Conservation (phyloP, 2,113 vertebrate genomes). For the Antigone vipio region DNA sequence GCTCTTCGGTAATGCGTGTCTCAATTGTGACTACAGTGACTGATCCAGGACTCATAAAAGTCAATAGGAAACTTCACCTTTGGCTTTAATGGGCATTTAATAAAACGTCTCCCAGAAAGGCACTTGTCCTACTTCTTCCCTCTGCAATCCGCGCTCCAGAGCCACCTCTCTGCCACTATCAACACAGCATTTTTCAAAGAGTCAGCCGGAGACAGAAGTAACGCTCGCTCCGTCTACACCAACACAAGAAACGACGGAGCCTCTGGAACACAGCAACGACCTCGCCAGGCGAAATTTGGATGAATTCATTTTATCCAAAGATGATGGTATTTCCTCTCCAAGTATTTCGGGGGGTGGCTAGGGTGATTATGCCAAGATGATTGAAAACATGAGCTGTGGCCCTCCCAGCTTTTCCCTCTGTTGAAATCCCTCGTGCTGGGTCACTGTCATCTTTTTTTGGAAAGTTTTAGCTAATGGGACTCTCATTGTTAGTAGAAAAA, state of each 20-base stretch:
- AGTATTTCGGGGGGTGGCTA: neutral
- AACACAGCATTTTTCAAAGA: neutral
- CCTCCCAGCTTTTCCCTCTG: neutral
- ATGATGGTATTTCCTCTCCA: fast-evolving
- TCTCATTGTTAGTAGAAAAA: neutral
- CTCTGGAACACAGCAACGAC: fast-evolving
- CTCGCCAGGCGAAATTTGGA: neutral
- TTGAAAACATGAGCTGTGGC: neutral
- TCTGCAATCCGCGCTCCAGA: neutral
- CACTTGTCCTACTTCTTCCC: neutral
- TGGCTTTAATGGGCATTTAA: neutral
- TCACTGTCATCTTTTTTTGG: neutral
- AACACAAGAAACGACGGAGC: neutral
- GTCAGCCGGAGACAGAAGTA: neutral
- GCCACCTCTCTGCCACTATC: neutral
- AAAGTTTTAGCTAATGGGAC: neutral
- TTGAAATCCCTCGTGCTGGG: neutral
- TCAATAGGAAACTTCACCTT: neutral
- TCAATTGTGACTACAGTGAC: neutral
- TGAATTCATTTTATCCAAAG: neutral
- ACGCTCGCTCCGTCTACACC: fast-evolving
- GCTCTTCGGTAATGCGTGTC: neutral
- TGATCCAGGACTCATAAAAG: neutral
- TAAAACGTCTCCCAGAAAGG: neutral
- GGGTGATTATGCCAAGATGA: neutral